Percentiles rank a stretch among this genome's conserved stretches.
phyloP scores from a whole-genome alignment of 37 sponge, comb jelly and placozoan species.

The Corticium candelabrum region DNA sequence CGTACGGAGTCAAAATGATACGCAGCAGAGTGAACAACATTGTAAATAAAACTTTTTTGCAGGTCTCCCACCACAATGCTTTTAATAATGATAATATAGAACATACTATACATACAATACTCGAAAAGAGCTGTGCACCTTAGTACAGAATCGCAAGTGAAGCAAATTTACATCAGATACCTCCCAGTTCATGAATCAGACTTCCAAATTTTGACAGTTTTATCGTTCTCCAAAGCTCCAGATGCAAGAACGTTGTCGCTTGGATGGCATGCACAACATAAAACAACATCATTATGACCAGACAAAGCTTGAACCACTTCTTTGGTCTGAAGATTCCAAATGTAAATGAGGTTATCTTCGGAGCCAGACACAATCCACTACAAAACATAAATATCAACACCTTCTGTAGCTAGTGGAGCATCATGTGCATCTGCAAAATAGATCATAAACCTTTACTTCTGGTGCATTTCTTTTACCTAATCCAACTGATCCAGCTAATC shows the following conservation, averaged over 20 bases:
- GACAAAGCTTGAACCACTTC: constrained; percentile 91
- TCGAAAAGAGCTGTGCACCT: no score
- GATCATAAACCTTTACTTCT: no score
- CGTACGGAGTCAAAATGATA: no score
- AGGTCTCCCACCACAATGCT: no score
- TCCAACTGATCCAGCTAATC: no score
- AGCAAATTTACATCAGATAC: no score
- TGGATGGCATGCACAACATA: constrained; percentile 92
- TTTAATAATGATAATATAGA: no score
- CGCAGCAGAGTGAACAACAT: no score
- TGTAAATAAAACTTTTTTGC: no score
- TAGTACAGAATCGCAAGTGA: no score
- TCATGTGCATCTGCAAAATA: not conserved
- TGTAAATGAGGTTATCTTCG: constrained; percentile 92
- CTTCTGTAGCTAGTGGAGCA: not conserved
- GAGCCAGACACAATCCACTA: constrained; percentile 97
- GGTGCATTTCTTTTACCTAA: no score
- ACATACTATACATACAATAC: no score
- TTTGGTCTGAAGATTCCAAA: constrained; percentile 96
- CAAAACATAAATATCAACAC: not conserved
- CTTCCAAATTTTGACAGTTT: constrained; percentile 92
- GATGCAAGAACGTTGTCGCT: constrained; percentile 94
- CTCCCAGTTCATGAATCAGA: constrained; percentile 42
- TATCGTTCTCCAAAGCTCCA: constrained; percentile 84
- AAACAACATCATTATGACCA: constrained; percentile 91